Conservation (phyloP, 2,888 invertebrate species). For the Pollenia amentaria region DNA sequence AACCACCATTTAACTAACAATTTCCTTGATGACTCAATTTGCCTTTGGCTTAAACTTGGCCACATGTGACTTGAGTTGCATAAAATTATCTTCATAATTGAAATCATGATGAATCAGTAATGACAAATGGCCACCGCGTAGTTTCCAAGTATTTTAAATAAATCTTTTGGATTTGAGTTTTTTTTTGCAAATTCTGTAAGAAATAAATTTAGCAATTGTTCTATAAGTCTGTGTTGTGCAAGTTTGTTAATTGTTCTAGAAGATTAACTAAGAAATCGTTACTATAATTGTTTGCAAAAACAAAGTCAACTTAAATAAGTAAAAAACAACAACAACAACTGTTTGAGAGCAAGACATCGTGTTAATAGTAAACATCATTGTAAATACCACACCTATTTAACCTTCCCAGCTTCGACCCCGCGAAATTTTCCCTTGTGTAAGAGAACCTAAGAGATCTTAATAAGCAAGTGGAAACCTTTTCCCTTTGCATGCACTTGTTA, state of each 20-base stretch:
- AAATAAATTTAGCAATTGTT: slow-evolving; percentile 63
- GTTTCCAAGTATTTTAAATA: slow-evolving; percentile 68
- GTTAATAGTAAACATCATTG: slow-evolving; percentile 57
- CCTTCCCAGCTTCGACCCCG: slow-evolving; percentile 14
- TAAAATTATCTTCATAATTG: slow-evolving; percentile 59
- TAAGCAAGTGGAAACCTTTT: slow-evolving; percentile 18
- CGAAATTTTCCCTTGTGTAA: slow-evolving; percentile 34
- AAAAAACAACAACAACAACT: slow-evolving; percentile 2
- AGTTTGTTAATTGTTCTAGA: slow-evolving; percentile 48
- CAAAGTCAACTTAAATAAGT: background rate
- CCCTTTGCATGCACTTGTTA: slow-evolving; percentile 34
- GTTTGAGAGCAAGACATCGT: slow-evolving; percentile 4
- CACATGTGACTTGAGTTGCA: slow-evolving; percentile 58
- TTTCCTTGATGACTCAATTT: slow-evolving; percentile 62
- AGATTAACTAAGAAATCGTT: slow-evolving; percentile 66
- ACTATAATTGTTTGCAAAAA: slow-evolving; percentile 44
- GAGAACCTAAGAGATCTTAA: slow-evolving; percentile 25
- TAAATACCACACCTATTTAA: slow-evolving; percentile 62
- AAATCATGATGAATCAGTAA: slow-evolving; percentile 64
- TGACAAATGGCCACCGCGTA: slow-evolving; percentile 58
- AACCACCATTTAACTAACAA: background rate
- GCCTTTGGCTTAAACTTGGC: slow-evolving; percentile 27
- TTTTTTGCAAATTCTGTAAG: slow-evolving; percentile 54
- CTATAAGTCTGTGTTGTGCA: slow-evolving; percentile 8
- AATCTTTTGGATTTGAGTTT: slow-evolving; percentile 53